Percentiles rank a stretch among this genome's conserved stretches.
phyloP scores from a whole-genome alignment of 2,888 invertebrate genomes.

The Ectobius pallidus region DNA sequence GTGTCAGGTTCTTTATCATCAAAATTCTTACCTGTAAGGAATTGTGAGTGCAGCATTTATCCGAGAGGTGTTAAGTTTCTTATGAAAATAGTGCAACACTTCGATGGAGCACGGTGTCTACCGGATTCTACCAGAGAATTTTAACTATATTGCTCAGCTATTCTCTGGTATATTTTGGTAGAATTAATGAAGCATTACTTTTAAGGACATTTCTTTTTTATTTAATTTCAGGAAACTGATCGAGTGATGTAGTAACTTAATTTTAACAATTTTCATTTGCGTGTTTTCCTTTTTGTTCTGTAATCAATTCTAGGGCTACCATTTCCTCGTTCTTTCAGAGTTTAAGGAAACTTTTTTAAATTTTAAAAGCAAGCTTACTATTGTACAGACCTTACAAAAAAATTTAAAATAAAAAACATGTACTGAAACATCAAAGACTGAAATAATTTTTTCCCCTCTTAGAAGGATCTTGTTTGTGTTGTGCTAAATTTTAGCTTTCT shows the following conservation, averaged over 20 bases:
- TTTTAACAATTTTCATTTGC: conserved; percentile 23
- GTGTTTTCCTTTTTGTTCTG: conserved; percentile 13
- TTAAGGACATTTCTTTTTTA: not conserved
- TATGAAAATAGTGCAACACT: conserved; percentile 19
- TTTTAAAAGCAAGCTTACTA: conserved; percentile 8
- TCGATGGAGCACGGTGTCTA: conserved; percentile 23
- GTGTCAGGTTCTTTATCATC: not conserved
- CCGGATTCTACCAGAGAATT: not conserved
- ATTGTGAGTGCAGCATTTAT: conserved; percentile 26
- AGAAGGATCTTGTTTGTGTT: too few relatives aligned
- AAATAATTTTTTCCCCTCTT: conserved; percentile 8
- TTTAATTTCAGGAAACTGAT: conserved; percentile 12
- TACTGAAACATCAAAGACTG: not conserved
- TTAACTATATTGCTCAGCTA: not conserved
- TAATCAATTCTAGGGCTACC: not conserved
- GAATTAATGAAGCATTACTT: conserved; percentile 10
- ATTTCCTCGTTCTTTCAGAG: not conserved
- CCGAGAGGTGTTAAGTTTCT: not conserved
- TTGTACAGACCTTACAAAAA: conserved; percentile 12
- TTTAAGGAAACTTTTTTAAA: not conserved
- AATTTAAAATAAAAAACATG: not conserved
- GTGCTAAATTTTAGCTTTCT: too few relatives aligned
- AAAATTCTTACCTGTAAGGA: too few relatives aligned
- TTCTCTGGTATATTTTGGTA: conserved; percentile 13
- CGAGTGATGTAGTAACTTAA: conserved; percentile 24